phyloP scores from a whole-genome alignment of 1,140 invertebrate species.

The Trinorchestia longiramus region DNA sequence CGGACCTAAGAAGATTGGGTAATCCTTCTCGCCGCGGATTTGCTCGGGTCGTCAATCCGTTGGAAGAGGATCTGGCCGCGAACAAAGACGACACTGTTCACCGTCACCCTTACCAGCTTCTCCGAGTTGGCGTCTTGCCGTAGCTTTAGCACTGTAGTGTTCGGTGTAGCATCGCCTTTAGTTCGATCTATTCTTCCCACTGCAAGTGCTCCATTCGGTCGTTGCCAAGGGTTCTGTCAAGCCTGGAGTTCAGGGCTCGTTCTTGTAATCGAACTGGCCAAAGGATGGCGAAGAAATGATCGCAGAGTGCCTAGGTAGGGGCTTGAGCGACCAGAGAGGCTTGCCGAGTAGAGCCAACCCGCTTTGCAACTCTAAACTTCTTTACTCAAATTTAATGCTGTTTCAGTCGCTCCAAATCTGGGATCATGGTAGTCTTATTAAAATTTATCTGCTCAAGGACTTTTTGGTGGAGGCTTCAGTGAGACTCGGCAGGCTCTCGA shows the following conservation, averaged over 20 bases:
- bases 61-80: constrained; percentile 62
- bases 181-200: not conserved
- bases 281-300: not conserved
- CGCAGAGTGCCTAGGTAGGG: constrained; percentile 44
- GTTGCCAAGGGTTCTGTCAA: not conserved
- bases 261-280: not conserved
- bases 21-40: constrained; percentile 66
- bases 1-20: constrained; percentile 66
- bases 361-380: constrained; percentile 66
- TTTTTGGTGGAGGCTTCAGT: constrained; percentile 61
- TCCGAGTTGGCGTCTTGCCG: not conserved
- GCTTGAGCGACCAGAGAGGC: constrained; percentile 65
- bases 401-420: constrained; percentile 67
- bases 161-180: not conserved
- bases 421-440: constrained; percentile 67
- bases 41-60: constrained; percentile 64
- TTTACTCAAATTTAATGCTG: constrained; percentile 67
- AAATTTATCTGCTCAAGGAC: constrained; percentile 67
- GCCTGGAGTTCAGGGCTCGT: not conserved
- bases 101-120: constrained; percentile 1
- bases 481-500: constrained; percentile 57
- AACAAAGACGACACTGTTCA: constrained; percentile 49
- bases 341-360: constrained; percentile 60
- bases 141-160: constrained; percentile 30
- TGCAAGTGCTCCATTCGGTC: not conserved